Base-by-base conservation (phyloP, 2,888 invertebrate genomes). In the Malthinus flaveolus region DNA sequence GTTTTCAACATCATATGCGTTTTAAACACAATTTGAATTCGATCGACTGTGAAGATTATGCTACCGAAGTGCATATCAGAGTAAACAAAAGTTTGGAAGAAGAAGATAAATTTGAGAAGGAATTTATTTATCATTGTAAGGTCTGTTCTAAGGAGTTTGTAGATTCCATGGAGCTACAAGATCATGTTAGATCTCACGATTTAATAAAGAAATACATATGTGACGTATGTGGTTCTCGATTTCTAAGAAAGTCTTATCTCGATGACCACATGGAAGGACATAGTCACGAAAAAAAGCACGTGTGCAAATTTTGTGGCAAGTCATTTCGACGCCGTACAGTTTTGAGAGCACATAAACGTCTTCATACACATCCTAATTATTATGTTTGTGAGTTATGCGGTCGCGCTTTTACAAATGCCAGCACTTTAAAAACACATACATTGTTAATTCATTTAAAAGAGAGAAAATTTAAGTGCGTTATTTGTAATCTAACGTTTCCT, bases 351-450 rank as follows among this genome's bases (percentile, higher is more conserved):
- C 73, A 73, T 49, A 66, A 66, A 50, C 65, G 67, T 15, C 65
- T 70, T 5, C 73, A 73, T 54, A 66, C 71, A 10, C 65, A 71
- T 61, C 72, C 71, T 1, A 62, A 68, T 35, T 62, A 68, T 47
- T 68, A 67, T 32, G 65, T 71, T 39, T 73, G 73, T 37, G 73
- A 73, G 35, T 49, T 65, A 6, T 73, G 73, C 47, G 73, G 73
- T 3, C 61, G 68, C 37, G 67, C 66, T 15, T 73, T 73, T 53
- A 73, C 71, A 11, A 70, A 70, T 36, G 65, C 63, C 36, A 67
- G 68, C 32, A 72, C 72, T 10, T 51, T 73, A 33, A 71, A 68
- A 52, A 72, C 70, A 3, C 73, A 73, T 46, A 65, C 65, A 8
- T 63, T 67, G 23, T 56, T 73, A 15, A 60, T 71, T 11, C 73